These are phyloP conservation scores for Nymphicus hollandicus DNA, from an alignment of 2,113 vertebrate species.

Conservation along the genomic window DNA sequence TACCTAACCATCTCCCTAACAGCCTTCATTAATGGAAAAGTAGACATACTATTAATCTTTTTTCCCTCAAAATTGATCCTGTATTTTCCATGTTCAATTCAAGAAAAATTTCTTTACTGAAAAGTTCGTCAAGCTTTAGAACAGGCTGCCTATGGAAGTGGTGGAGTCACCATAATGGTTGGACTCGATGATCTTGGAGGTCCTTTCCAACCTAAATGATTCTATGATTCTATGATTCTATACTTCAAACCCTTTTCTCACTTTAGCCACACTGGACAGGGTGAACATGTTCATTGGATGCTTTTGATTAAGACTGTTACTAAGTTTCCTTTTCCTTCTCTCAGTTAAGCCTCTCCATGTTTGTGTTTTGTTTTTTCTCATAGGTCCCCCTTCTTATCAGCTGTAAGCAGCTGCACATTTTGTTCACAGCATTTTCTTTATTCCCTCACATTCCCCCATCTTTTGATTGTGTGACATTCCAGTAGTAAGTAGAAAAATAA, in stretches of 20 bases:
- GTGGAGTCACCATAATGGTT: neutral
- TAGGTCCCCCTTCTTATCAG: neutral
- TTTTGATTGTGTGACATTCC: neutral
- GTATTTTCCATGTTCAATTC: neutral
- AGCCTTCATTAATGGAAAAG: neutral
- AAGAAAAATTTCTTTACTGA: neutral
- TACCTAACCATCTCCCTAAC: neutral
- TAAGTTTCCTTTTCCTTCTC: neutral
- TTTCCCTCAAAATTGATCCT: neutral
- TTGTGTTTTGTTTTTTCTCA: neutral
- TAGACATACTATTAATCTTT: neutral
- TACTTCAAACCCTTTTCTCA: neutral
- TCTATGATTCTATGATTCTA: neutral
- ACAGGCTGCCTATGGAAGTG: neutral
- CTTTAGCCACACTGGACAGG: no score
- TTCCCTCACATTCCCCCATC: neutral
- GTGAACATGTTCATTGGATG: fast-evolving
- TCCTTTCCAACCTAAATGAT: neutral
- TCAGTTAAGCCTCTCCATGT: neutral
- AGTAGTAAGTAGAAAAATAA: neutral
- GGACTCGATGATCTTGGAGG: neutral
- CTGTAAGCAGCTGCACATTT: neutral
- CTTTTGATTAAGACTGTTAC: neutral
- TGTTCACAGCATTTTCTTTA: neutral
- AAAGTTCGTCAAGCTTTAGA: neutral